Conservation (phyloP, 2,797 vertebrate genomes). For the Protosalanx chinensis region DNA sequence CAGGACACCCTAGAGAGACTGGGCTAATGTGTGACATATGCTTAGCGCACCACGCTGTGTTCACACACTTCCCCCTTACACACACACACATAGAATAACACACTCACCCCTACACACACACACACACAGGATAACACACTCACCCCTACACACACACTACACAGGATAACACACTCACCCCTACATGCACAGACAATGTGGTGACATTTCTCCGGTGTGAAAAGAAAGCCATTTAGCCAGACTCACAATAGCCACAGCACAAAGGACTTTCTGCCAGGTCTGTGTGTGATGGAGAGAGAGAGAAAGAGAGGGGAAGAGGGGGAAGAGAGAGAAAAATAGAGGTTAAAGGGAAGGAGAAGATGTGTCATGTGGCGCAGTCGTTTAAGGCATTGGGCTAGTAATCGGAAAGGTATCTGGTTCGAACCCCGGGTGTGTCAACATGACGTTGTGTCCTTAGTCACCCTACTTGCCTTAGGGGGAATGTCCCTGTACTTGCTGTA, state of each 20-base stretch:
- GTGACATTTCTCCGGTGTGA: conserved; percentile 53
- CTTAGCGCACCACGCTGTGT: conserved; percentile 35
- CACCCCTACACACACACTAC: conserved; percentile 9
- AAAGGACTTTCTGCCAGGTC: conserved; percentile 14
- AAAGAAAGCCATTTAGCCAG: conserved; percentile 44
- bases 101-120: conserved; percentile 12
- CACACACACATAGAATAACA: conserved; percentile 8
- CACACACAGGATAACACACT: conserved; percentile 3
- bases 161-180: conserved; percentile 9
- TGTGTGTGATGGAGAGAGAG: neutral
- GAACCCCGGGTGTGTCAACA: too few species aligned
- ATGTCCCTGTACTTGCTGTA: too few species aligned
- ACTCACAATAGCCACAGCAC: conserved; percentile 47
- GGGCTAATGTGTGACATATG: conserved; percentile 10
- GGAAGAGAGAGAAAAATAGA: neutral
- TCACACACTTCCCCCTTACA: conserved; percentile 16
- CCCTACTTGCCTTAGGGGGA: too few species aligned
- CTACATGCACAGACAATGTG: conserved; percentile 23
- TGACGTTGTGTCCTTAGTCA: too few species aligned
- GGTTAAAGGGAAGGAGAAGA: neutral
- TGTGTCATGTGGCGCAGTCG: too few species aligned
- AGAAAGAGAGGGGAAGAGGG: neutral
- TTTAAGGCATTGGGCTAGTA: too few species aligned
- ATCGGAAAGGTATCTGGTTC: too few species aligned
- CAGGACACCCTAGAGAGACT: neutral